Base-by-base conservation (phyloP, 2,113 vertebrate species). In the Caracal caracal region DNA sequence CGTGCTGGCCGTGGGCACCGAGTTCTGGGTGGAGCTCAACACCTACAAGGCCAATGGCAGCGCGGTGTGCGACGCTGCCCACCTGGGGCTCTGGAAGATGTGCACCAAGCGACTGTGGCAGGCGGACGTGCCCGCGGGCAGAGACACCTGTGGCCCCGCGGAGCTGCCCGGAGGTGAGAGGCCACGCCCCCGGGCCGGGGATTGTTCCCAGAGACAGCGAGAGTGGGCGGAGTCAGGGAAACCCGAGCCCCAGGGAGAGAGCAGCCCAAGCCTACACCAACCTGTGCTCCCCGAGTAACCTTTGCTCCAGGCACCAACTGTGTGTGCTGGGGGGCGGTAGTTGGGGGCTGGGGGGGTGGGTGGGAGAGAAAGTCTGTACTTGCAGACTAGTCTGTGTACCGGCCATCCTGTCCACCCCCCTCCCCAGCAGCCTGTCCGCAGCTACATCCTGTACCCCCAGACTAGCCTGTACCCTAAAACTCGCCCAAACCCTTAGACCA, bases 1-100 rank as follows among this genome's bases (percentile, higher is more conserved):
- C 0, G 98, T 99, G 90, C 98, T 99, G 28, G 99, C 99, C 0
- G 99, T 99, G 70, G 99, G 99, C 92, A 99, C 99, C 0, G 99
- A 99, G 97, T 99, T 99, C 97, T 99, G 99, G 99, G 99, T 99
- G 98, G 99, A 99, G 90, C 98, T 99, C 85, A 97, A 98, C 22
- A 99, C 99, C 0, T 97, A 98, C 30, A 99, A 99, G 95, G 97
- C 73, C 94, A 99, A 99, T 30, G 98, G 98, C 98, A 99, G 99
- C 24, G 98, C 99, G 95, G 99, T 99, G 0, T 99, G 99, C 47
- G 97, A 99, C 10, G 98, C 99, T 0, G 99, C 99, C 59, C 99
- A 99, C 97, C 99, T 99, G 17, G 99, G 99, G 24, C 98, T 99
- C 70, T 99, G 99, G 99, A 99, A 99, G 95, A 97, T 99, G 95